These are phyloP conservation scores for Enteromius anoplus DNA, from an alignment of 2,797 vertebrate genomes.

Conservation along the genomic window DNA sequence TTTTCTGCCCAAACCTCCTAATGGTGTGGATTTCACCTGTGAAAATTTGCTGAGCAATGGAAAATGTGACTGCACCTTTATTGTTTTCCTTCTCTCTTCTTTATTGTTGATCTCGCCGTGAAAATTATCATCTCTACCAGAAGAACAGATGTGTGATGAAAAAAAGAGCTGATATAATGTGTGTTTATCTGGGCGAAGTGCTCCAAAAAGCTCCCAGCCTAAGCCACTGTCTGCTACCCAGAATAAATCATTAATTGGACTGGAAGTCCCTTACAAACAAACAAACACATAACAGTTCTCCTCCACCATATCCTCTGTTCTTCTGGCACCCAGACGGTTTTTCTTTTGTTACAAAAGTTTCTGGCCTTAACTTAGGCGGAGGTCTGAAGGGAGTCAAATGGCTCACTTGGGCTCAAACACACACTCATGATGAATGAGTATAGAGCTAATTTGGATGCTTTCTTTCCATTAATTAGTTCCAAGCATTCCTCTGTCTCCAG, in stretches of 20 bases:
- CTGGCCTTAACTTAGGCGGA: constrained; percentile 34
- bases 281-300: constrained; percentile 34
- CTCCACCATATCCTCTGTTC: constrained; percentile 34
- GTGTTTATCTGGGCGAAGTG: constrained; percentile 24
- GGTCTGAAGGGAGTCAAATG: constrained; percentile 51
- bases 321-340: constrained; percentile 50
- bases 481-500: constrained; percentile 49
- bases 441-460: constrained; percentile 47
- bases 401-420: constrained; percentile 47
- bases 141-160: constrained; percentile 32
- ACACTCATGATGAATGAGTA: constrained; percentile 47
- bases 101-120: constrained; percentile 13
- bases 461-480: constrained; percentile 51
- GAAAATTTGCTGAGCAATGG: not conserved
- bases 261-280: constrained; percentile 48
- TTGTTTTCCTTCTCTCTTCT: constrained; percentile 9
- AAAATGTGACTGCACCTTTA: not conserved
- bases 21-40: not conserved
- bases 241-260: constrained; percentile 52
- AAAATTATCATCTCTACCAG: constrained; percentile 33
- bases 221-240: constrained; percentile 10
- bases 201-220: constrained; percentile 25
- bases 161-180: not conserved
- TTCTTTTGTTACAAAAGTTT: constrained; percentile 51
- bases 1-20: not conserved